These are phyloP conservation scores for Megathymus violae DNA, from an alignment of 1,140 invertebrate species.

Conservation along the genomic window DNA sequence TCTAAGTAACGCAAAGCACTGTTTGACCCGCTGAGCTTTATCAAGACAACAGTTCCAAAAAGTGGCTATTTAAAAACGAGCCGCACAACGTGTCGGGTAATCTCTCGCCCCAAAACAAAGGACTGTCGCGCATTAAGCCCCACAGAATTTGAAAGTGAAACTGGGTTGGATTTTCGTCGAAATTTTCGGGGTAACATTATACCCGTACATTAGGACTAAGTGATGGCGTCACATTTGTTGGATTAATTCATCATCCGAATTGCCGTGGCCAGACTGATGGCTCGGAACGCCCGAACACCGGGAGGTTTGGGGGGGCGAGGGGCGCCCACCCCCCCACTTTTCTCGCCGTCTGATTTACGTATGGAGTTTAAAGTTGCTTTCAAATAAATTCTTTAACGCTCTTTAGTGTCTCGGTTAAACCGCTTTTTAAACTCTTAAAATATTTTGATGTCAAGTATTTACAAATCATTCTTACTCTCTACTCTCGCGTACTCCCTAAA, in stretches of 20 bases:
- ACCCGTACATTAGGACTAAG: slow-evolving; percentile 82
- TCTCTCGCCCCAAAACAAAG: slow-evolving; percentile 32
- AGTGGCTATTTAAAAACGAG: slow-evolving; percentile 9
- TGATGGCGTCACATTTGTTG: slow-evolving; percentile 83
- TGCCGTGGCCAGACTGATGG: slow-evolving; percentile 83
- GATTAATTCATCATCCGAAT: slow-evolving; percentile 83
- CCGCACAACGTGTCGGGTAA: slow-evolving; percentile 26
- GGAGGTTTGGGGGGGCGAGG: slow-evolving; percentile 35
- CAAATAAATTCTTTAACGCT: slow-evolving; percentile 31
- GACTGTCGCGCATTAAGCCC: slow-evolving; percentile 33
- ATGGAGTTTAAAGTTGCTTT: slow-evolving; percentile 61
- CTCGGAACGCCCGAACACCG: slow-evolving; percentile 61
- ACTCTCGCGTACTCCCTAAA: too few relatives aligned
- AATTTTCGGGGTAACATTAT: slow-evolving; percentile 80
- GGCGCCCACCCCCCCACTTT: slow-evolving; percentile 37
- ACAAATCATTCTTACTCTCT: too few relatives aligned
- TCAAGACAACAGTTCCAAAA: slow-evolving; percentile 19
- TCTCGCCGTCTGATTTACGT: slow-evolving; percentile 47
- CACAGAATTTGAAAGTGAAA: slow-evolving; percentile 33
- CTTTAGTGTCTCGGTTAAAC: slow-evolving; percentile 1
- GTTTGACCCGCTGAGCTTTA: slow-evolving; percentile 23
- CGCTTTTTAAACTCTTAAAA: too few relatives aligned
- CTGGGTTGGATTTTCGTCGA: slow-evolving; percentile 42
- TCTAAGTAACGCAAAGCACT: slow-evolving; percentile 3
- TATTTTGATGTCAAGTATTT: too few relatives aligned